phyloP scores from a whole-genome alignment of 2,888 invertebrate genomes.

The Eupsilia transversa region DNA sequence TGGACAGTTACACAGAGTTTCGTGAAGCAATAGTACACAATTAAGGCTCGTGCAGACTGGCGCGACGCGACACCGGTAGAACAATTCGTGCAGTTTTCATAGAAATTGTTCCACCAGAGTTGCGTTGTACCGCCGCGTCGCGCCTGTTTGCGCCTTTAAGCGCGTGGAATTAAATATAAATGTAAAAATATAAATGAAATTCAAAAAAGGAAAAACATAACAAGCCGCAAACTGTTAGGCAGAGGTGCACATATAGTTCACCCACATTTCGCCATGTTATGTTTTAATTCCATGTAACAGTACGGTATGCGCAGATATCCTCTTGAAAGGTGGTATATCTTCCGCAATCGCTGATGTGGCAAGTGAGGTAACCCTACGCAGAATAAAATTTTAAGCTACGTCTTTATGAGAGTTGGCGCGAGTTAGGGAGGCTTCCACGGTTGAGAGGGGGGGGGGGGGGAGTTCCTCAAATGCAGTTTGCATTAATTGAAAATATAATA shows the following conservation, averaged over 20 bases:
- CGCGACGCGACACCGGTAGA: too few relatives aligned
- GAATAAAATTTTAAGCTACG: constrained; percentile 64
- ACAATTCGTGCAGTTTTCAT: too few relatives aligned
- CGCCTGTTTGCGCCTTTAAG: too few relatives aligned
- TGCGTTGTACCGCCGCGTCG: too few relatives aligned
- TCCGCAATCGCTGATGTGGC: background rate
- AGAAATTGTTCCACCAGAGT: too few relatives aligned
- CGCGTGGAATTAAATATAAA: too few relatives aligned
- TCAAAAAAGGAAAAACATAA: background rate
- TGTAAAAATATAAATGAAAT: background rate
- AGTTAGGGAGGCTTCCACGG: constrained; percentile 52
- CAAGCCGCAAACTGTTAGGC: too few relatives aligned
- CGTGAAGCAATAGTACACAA: background rate
- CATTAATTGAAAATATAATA: constrained; percentile 69
- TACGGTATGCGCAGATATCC: background rate
- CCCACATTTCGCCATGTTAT: too few relatives aligned
- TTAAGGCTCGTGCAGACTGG: too few relatives aligned
- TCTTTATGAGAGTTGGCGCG: constrained; percentile 64
- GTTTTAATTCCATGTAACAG: too few relatives aligned
- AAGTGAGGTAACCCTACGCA: constrained; percentile 44
- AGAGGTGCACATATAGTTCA: too few relatives aligned
- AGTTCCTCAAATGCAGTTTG: constrained; percentile 65
- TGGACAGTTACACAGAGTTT: background rate
- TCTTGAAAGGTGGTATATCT: background rate
- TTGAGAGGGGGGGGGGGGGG: background rate